Conservation (phyloP, 1,140 invertebrate genomes). For the Rhagoletis pomonella region DNA sequence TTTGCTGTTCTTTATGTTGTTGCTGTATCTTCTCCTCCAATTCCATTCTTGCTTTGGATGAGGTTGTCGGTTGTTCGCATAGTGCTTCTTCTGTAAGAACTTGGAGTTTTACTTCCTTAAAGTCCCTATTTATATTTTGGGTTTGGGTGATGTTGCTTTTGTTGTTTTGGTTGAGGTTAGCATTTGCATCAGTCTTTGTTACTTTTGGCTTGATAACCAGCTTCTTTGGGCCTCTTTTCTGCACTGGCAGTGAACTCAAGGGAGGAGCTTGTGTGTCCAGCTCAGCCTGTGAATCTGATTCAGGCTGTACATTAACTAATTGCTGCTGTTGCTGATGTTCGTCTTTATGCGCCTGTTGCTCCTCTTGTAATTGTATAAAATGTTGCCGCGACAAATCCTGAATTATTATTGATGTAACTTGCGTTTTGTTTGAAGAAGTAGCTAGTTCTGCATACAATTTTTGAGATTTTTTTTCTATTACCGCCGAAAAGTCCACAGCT, state of each 20-base stretch:
- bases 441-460: not conserved
- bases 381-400: conserved; percentile 65
- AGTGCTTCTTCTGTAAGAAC: conserved; percentile 12
- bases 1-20: not conserved
- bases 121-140: not conserved
- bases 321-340: conserved; percentile 25
- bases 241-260: conserved; percentile 59
- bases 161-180: conserved; percentile 60
- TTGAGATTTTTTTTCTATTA: conserved; percentile 4
- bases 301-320: conserved; percentile 58
- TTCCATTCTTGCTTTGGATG: conserved; percentile 51
- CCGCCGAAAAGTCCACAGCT: not conserved
- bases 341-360: not conserved
- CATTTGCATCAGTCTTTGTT: conserved; percentile 58
- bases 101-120: conserved; percentile 41
- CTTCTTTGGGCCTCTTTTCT: conserved; percentile 70
- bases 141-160: conserved; percentile 40
- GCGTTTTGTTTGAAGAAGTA: not conserved
- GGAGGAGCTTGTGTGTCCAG: conserved; percentile 56
- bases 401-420: conserved; percentile 35
- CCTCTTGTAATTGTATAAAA: conserved; percentile 30
- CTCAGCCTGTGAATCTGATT: conserved; percentile 57
- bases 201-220: conserved; percentile 72
- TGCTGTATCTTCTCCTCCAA: conserved; percentile 29
- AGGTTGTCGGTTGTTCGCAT: conserved; percentile 55